Evolutionary conservation across 2,113 vertebrate species (phyloP).

Genomic region (Macroglossus sobrinus): DNA sequence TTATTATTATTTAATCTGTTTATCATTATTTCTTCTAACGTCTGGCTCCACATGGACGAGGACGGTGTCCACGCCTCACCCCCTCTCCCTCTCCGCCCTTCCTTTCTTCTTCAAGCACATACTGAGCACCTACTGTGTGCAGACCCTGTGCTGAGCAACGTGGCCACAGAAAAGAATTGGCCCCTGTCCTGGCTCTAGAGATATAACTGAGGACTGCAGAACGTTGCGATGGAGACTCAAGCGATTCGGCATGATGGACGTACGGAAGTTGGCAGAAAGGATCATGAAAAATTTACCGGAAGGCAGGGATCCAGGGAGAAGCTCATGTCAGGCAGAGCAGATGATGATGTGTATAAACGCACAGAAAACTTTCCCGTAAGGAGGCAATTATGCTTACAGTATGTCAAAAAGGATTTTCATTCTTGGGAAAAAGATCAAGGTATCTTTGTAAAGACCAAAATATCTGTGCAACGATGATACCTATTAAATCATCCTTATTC

Average conservation of each 20-base stretch:
- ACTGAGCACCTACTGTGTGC: background rate
- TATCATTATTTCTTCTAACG: background rate
- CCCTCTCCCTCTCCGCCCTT: too few relatives aligned
- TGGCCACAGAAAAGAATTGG: background rate
- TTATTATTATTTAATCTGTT: background rate
- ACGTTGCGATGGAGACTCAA: background rate
- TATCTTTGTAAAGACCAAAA: background rate
- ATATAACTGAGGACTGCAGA: background rate
- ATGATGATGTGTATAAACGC: background rate
- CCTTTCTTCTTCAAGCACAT: background rate
- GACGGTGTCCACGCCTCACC: fast-evolving
- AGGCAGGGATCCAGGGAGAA: background rate
- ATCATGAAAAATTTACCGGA: background rate
- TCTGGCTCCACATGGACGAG: background rate
- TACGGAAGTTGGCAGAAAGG: background rate
- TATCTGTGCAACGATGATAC: background rate
- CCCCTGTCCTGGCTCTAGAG: fast-evolving
- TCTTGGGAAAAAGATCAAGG: background rate
- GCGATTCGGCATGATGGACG: fast-evolving
- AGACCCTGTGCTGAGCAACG: background rate
- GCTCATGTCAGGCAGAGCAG: background rate
- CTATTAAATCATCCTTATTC: background rate
- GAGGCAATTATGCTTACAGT: background rate
- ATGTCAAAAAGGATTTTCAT: background rate
- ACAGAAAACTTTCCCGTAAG: background rate